Evolutionary conservation across 1,140 invertebrate species (phyloP), one percentile per base, ranked within the genome.

Genomic region (Goniozus legneri): DNA sequence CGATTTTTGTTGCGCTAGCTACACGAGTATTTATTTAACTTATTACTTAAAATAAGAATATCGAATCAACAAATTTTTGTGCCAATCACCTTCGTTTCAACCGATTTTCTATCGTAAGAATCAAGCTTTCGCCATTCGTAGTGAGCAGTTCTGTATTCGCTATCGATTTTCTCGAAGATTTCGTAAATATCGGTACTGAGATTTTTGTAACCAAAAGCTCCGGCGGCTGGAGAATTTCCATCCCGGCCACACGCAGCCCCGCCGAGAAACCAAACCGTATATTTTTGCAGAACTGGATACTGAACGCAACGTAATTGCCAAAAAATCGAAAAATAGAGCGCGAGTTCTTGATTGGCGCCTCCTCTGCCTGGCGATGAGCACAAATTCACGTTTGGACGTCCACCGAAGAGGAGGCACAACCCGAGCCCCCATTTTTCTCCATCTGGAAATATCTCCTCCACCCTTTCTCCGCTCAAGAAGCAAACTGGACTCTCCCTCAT

Each of bases 331-430:
- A 73, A 77, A 15, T 79, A 67, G 2, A 88, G 59, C 6, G 75
- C 80, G 54, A 86, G 67, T 67, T 87, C 83, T 60, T 86, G 84
- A 71, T 84, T 86, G 8, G 84, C 69, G n/a, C 84, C 85, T 27
- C 83, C 83, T 42, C 54, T 65, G 13, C 80, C 79, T 4, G 40
- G 70, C 3, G 73, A 64, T 8, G 39, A 51, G 2, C 82, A 74
- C 14, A 52, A 38, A 22, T 69, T 64, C 3, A 84, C 82, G 2
- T 76, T 80, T 0, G 82, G 81, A 65, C 84, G 82, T 8, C 85
- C 86, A 10, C 83, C 85, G 8, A 65, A 38, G 13, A 69, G 33
- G n/a, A 69, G 51, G 16, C 56, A 63, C 34, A 69, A 27, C 10
- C 64, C 62, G n/a, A 57, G 30, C 4, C 50, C 55, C 65, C 65